phyloP scores from a whole-genome alignment of 2,888 invertebrate species.

The Meganola albula region DNA sequence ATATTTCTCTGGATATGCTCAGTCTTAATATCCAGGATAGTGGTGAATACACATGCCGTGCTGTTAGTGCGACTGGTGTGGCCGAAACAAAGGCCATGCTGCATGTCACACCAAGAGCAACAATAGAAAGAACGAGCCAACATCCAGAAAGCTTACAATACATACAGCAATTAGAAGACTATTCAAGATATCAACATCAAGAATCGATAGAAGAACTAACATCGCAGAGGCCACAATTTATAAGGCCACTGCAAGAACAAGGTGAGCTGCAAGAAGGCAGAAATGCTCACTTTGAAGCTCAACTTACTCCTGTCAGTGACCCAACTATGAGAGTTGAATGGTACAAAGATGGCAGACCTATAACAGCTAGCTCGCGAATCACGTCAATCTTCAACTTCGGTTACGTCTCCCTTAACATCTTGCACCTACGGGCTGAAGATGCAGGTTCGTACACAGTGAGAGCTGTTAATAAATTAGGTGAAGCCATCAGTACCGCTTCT shows the following conservation, averaged over 20 bases:
- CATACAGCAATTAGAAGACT: constrained; percentile 94
- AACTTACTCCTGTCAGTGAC: constrained; percentile 93
- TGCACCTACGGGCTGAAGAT: constrained; percentile 99
- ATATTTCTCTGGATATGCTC: constrained; percentile 94
- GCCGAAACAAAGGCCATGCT: constrained; percentile 91
- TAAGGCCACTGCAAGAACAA: constrained; percentile 90
- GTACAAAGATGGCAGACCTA: constrained; percentile 95
- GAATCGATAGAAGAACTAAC: constrained; percentile 89
- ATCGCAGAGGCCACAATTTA: constrained; percentile 90
- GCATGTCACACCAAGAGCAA: constrained; percentile 87
- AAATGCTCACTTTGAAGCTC: constrained; percentile 95
- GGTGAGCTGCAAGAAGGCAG: constrained; percentile 93
- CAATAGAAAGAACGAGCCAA: constrained; percentile 92
- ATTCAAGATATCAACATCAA: constrained; percentile 89
- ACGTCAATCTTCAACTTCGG: constrained; percentile 99
- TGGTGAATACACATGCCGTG: constrained; percentile 94
- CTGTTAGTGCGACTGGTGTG: constrained; percentile 90
- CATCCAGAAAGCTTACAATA: constrained; percentile 94
- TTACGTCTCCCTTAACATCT: constrained; percentile 98
- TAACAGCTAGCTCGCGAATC: constrained; percentile 98
- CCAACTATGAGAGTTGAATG: constrained; percentile 96
- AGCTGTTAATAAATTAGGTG: constrained; percentile 93
- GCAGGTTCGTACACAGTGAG: constrained; percentile 95
- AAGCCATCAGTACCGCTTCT: constrained; percentile 90
- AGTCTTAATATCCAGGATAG: constrained; percentile 90